phyloP scores from a whole-genome alignment of 2,888 invertebrate genomes.

The Holacanthella duospinosa region DNA sequence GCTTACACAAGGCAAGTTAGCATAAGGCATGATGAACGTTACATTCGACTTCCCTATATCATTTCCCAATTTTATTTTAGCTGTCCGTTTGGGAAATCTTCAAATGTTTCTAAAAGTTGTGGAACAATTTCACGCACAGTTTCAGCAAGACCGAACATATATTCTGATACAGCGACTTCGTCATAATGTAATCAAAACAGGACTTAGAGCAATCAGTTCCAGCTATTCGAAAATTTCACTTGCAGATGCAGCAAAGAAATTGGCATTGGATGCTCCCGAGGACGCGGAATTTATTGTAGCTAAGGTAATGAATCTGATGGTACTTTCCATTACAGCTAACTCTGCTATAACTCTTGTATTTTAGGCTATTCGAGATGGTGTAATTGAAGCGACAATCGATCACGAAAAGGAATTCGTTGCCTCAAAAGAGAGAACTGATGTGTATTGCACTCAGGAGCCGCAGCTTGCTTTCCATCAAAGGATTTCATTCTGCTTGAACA shows the following conservation, averaged over 20 bases:
- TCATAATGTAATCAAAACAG: conserved; percentile 98
- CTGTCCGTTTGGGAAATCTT: conserved; percentile 88
- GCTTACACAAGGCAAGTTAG: conserved; percentile 64
- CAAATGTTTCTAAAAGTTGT: conserved; percentile 87
- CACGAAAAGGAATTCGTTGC: conserved; percentile 93
- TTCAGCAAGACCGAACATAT: conserved; percentile 87
- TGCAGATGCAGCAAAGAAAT: conserved; percentile 83
- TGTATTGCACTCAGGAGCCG: conserved; percentile 93
- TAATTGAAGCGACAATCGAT: conserved; percentile 93
- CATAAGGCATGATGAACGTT: too few species aligned
- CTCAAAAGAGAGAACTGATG: conserved; percentile 91
- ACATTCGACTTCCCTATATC: too few species aligned
- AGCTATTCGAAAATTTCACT: conserved; percentile 95
- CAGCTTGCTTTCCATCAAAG: conserved; percentile 92
- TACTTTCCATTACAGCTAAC: neutral
- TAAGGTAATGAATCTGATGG: conserved; percentile 48
- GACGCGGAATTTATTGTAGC: conserved; percentile 99
- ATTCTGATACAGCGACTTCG: conserved; percentile 88
- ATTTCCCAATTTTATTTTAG: conserved; percentile 43
- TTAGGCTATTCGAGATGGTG: conserved; percentile 85
- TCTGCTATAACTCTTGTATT: conserved; percentile 13
- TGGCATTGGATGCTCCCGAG: conserved; percentile 86
- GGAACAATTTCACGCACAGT: conserved; percentile 79
- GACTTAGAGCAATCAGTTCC: conserved; percentile 86
- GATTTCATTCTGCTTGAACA: conserved; percentile 91